Evolutionary conservation across 2,888 invertebrate genomes (phyloP).

Genomic region (Pseudolycoriella hygida): DNA sequence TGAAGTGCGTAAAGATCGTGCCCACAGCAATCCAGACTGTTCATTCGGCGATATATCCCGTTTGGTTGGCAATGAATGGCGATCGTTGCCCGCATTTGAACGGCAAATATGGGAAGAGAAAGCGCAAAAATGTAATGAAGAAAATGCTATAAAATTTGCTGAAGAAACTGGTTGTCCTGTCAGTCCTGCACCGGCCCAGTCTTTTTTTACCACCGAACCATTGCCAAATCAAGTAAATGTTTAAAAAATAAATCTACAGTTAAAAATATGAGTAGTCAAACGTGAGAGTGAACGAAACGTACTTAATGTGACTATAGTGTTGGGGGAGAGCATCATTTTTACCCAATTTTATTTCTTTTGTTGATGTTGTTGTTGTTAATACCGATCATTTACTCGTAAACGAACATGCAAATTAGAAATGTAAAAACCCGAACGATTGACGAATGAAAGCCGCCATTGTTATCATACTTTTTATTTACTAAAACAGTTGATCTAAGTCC

Average conservation of each 20-base stretch:
- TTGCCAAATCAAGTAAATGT: conserved; percentile 10
- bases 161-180: conserved; percentile 32
- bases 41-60: conserved; percentile 75
- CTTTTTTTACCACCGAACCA: conserved; percentile 16
- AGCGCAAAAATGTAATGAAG: conserved; percentile 77
- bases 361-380: too few relatives aligned
- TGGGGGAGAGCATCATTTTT: too few relatives aligned
- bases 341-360: too few relatives aligned
- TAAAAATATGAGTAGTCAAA: too few relatives aligned
- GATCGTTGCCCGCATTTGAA: conserved; percentile 68
- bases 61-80: conserved; percentile 77
- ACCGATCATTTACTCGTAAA: too few relatives aligned
- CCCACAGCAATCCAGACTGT: conserved; percentile 85
- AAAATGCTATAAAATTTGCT: conserved; percentile 48
- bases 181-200: conserved; percentile 17
- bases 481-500: too few relatives aligned
- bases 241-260: neutral
- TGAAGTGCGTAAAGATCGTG: conserved; percentile 82
- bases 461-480: too few relatives aligned
- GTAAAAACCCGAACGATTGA: too few relatives aligned
- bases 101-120: conserved; percentile 91
- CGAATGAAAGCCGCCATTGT: too few relatives aligned
- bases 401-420: too few relatives aligned
- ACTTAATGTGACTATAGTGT: too few relatives aligned
- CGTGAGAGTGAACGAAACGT: too few relatives aligned